Base-by-base conservation (phyloP, 2,797 vertebrate species). In the Urosaurus nigricauda region DNA sequence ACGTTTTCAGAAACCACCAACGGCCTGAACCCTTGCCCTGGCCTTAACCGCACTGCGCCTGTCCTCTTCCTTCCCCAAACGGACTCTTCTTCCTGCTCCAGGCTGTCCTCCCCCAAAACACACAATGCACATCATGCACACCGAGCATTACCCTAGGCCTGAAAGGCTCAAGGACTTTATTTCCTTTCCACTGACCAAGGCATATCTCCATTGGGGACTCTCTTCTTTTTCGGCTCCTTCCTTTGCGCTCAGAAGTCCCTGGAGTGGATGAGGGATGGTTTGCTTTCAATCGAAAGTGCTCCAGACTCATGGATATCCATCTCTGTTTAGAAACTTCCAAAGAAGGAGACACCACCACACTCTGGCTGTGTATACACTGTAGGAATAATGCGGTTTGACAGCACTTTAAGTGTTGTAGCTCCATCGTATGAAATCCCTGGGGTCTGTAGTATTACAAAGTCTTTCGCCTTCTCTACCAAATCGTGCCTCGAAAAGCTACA, bases 11-110 rank as follows among this genome's bases (percentile, higher is more conserved):
- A 93, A 96, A 95, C 92, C 94, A 93, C 94, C 91, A 94, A 92
- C 91, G 90, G 92, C 58, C 70, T 95, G 95, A 96, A 96, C 96
- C 94, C 88, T 86, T 96, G 96, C 94, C 95, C 95, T 84, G 77
- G 94, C 95, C 94, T 92, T 95, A 95, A 95, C 95, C 92, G 70
- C 65, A 40, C 82, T 11, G 79, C 79, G 91, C 89, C 70, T 60
- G 17, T 8, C 84, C 5, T 6, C 58, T 79, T 73, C 93, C 65
- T 37, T 1, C 51, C 68, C 43, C 78, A 40, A 82, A 5, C 53
- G 40, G 16, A 6, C 82, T 60, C 75, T 35, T 8, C n/a, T n/a
- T n/a, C 71, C 91, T 87, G 83, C 0, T 0, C 74, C 40, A 24
- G 53, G 17, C 90, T 90, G 83, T 53, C 47, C 56, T 58, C 56